phyloP scores from a whole-genome alignment of 2,797 vertebrate species.

The Remorina albescens region DNA sequence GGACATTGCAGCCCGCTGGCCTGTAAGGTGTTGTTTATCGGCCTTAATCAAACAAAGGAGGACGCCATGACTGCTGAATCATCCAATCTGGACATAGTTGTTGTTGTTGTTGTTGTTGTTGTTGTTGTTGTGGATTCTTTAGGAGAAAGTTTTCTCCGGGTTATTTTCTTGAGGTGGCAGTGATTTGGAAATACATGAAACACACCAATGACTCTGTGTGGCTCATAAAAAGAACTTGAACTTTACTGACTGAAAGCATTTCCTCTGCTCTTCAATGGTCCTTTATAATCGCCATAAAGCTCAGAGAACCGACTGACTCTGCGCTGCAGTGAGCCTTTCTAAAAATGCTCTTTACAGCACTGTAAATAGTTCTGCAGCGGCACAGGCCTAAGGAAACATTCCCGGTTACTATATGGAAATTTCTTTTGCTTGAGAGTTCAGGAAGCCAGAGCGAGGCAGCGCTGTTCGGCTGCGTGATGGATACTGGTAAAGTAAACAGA shows the following conservation, averaged over 20 bases:
- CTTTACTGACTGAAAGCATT: slow-evolving; percentile 18
- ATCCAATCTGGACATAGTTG: background rate
- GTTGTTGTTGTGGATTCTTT: no score
- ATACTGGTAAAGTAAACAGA: slow-evolving; percentile 50
- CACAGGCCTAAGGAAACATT: slow-evolving; percentile 21
- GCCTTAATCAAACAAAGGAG: no score
- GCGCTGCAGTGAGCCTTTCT: background rate
- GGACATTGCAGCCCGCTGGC: background rate
- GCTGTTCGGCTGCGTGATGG: slow-evolving; percentile 12
- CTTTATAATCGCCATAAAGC: slow-evolving; percentile 20
- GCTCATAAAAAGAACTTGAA: background rate
- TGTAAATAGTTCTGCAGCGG: slow-evolving; percentile 33
- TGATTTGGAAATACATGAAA: slow-evolving; percentile 19
- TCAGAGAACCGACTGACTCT: background rate
- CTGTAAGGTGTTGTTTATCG: no score
- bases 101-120: no score
- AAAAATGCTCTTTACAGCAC: slow-evolving; percentile 13
- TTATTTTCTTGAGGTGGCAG: background rate
- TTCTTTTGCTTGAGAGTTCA: slow-evolving; percentile 9
- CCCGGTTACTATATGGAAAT: slow-evolving; percentile 10
- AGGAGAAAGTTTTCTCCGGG: background rate
- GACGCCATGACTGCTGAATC: background rate
- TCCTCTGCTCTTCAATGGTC: slow-evolving; percentile 1
- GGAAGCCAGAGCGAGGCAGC: background rate
- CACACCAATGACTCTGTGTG: slow-evolving; percentile 1